Conservation (phyloP, 2,113 vertebrate species). For the Laticauda colubrina region DNA sequence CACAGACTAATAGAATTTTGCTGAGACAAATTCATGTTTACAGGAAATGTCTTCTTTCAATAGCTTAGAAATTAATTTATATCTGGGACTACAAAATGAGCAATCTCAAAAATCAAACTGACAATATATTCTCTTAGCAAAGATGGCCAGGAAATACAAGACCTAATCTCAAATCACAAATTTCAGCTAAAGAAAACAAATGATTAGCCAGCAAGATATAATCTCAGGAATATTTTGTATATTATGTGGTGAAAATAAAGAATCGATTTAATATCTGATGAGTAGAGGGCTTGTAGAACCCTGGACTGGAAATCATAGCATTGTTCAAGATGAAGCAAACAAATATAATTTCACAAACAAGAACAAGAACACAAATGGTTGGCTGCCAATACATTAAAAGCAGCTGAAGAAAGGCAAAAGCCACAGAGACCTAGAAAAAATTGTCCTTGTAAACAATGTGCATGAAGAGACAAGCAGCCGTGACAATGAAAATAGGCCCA, state of each 20-base stretch:
- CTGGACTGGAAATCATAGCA: neutral
- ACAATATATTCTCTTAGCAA: neutral
- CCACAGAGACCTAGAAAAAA: neutral
- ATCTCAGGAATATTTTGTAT: neutral
- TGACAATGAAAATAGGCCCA: neutral
- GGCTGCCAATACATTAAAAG: neutral
- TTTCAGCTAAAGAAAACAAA: neutral
- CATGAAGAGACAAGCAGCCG: neutral
- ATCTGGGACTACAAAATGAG: neutral
- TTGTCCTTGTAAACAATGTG: neutral
- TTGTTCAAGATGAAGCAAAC: neutral
- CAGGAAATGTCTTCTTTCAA: neutral
- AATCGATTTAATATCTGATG: neutral
- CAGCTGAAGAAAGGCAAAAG: neutral
- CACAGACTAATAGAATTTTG: neutral
- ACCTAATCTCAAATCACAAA: neutral
- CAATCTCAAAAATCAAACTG: neutral
- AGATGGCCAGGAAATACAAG: neutral
- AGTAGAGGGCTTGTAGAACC: neutral
- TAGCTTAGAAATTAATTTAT: neutral
- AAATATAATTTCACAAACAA: neutral
- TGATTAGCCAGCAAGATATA: neutral
- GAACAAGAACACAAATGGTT: neutral
- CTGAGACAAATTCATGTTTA: neutral
- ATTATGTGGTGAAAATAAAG: neutral